Evolutionary conservation across 1,140 invertebrate species (phyloP).

Genomic region (roundworm (Caenorhabditis elegans)): WBcel235 BX284604.4:10532001-10532500

Average conservation of each 20-base stretch:
- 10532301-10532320: slow-evolving; percentile 39
- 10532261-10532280: slow-evolving; percentile 42
- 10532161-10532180: slow-evolving; percentile 37
- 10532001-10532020: background rate
- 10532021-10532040: slow-evolving; percentile 62
- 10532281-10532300: slow-evolving; percentile 33
- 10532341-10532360: slow-evolving; percentile 36
- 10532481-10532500: slow-evolving; percentile 38
- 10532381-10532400: slow-evolving; percentile 33
- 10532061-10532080: slow-evolving; percentile 57
- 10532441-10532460: slow-evolving; percentile 32
- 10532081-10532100: too few species aligned
- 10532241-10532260: slow-evolving; percentile 39
- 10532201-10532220: slow-evolving; percentile 52
- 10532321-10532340: slow-evolving; percentile 35
- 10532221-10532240: slow-evolving; percentile 42
- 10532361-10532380: slow-evolving; percentile 25
- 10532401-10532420: slow-evolving; percentile 35
- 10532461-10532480: slow-evolving; percentile 29
- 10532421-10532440: slow-evolving; percentile 36
- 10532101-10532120: background rate
- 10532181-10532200: slow-evolving; percentile 61
- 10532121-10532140: slow-evolving; percentile 28
- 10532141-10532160: slow-evolving; percentile 26
- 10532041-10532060: slow-evolving; percentile 66